Evolutionary conservation across 2,113 vertebrate species (phyloP).

Genomic region (Antigone vipio): DNA sequence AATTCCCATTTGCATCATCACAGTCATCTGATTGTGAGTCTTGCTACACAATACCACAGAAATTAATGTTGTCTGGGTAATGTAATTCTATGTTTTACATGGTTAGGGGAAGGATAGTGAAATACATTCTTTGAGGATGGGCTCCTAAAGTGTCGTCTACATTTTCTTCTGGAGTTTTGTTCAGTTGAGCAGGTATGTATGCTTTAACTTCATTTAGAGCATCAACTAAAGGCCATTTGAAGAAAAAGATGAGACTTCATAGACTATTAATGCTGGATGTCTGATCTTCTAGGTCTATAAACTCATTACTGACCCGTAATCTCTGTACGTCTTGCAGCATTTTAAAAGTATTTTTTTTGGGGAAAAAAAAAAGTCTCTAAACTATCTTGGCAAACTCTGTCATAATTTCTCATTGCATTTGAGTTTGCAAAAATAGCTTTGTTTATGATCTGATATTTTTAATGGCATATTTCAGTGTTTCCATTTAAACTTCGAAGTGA

Average conservation of each 20-base stretch:
- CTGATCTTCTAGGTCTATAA: not conserved
- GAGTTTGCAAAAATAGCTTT: slow-evolving; percentile 39
- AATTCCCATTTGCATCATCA: not conserved
- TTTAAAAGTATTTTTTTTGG: not conserved
- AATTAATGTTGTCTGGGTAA: not conserved
- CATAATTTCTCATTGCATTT: slow-evolving; percentile 10
- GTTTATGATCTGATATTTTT: slow-evolving; percentile 53
- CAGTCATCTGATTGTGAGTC: not conserved
- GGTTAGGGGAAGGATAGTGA: not conserved
- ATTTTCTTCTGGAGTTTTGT: not conserved
- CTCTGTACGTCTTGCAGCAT: not conserved
- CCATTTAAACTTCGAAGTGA: slow-evolving; percentile 40
- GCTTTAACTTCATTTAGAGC: not conserved
- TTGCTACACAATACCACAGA: not conserved
- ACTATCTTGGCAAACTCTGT: not conserved
- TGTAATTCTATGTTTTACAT: not conserved
- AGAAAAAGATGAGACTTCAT: not conserved
- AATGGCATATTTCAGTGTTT: slow-evolving; percentile 53
- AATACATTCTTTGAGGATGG: not conserved
- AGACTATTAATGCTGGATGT: not conserved
- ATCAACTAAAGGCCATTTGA: not conserved
- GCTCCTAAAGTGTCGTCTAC: not conserved
- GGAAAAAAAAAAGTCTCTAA: not conserved
- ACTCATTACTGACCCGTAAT: not conserved
- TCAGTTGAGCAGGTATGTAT: not conserved